Base-by-base conservation (phyloP, 1,140 invertebrate genomes). In the Acromyrmex heyeri region DNA sequence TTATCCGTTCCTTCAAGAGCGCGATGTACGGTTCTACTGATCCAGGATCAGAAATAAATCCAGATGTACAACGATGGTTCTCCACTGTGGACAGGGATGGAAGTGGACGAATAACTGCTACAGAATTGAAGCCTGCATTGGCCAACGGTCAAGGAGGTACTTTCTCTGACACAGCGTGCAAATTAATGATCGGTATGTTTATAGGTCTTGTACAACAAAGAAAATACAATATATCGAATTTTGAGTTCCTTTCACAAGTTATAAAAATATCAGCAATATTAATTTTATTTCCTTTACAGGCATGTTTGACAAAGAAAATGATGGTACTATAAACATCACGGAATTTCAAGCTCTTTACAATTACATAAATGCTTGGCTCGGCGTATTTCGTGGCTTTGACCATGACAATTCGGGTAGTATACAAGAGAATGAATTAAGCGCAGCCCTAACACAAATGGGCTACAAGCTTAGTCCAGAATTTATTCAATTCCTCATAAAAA, bases 331-430 rank as follows among this genome's bases (percentile, higher is more conserved):
- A 90, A 97, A 98, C 94, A 77, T 98, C 0, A 96, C 96, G 90
- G 98, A 99, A 95, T 99, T 99, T 94, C 97, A 98, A 91, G 97
- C 97, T 90, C 95, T 99, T 10, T 99, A 97, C 95, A 97, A 97
- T 70, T 99, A 99, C 92, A 97, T 99, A 53, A 98, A 98, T 93
- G 97, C 98, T 90, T 99, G 98, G 98, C 95, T 98, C 18, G 95
- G 95, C 18, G 97, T 98, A 6, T 99, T 98, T 95, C 96, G 97
- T 93, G 96, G 97, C 16, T 98, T 97, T 94, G 98, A 99, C 94
- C 95, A 96, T 62, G 97, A 99, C 93, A 96, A 97, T 87, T 98
- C 98, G 44, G 98, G 98, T 1, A 96, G 96, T 82, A 98, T 99
- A 90, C 98, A 98, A 87, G 96, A 97, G 94, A 92, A 94, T 82